Base-by-base conservation (phyloP, 2,113 vertebrate species). In the Ellobius talpinus region DNA sequence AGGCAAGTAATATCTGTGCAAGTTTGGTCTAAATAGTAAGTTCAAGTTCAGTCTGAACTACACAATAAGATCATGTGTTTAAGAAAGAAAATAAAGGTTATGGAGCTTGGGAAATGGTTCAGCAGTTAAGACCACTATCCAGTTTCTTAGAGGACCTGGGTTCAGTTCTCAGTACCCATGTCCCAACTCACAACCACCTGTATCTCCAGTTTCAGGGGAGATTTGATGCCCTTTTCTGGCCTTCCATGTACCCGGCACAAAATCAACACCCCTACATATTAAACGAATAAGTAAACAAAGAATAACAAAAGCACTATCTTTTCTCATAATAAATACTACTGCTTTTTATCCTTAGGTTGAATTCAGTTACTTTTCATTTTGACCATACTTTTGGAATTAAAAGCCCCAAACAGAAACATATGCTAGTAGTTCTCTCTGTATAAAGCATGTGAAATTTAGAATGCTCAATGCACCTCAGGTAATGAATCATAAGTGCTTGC, bases 401-500 rank as follows among this genome's bases (percentile, higher is more conserved):
- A 87, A 89, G 16, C 77, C 6, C 33, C 88, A 87, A 91, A 94
- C 47, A 61, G 52, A 85, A 92, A 93, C 13, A 76, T 19, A 8
- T 47, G 36, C 26, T 29, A 45, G 82, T 72, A 58, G 47, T n/a
- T 79, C 23, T 39, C 65, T 66, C 93, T n/a, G 36, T 90, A 86
- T 42, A 77, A 91, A 81, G 73, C 10, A 91, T 85, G 90, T 68
- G 36, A 39, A 95, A 94, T 55, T 50, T 65, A 84, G 73, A 89
- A 45, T 63, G 72, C 65, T 50, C 47, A 89, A 45, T 55, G 72
- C 70, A 65, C 47, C 79, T 72, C 77, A 96, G 91, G 89, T 90
- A 93, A 96, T 96, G 92, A 96, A 96, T 97, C 93, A 93, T 86
- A 96, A 16, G 39, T 47, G 65, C 76, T 94, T 93, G 52, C 0